Evolutionary conservation across 2,888 invertebrate genomes (phyloP).

Genomic region (Apeira syringaria): DNA sequence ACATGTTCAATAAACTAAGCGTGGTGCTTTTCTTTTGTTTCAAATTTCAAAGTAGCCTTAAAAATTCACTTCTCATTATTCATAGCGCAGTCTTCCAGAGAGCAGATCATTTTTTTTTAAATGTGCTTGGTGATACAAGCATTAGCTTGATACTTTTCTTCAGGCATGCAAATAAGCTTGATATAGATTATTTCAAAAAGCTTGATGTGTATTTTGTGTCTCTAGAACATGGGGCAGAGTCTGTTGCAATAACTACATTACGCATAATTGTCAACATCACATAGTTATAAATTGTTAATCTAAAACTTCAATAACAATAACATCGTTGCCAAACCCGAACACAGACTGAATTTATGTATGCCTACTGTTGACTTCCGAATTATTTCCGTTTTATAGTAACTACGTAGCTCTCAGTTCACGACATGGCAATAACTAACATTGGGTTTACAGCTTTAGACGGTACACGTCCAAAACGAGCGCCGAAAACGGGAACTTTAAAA

Average conservation of each 20-base stretch:
- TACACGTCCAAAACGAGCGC: constrained; percentile 1
- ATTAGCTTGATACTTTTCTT: constrained; percentile 6
- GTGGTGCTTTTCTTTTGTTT: constrained; percentile 75
- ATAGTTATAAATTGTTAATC: constrained; percentile 41
- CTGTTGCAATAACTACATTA: constrained; percentile 26
- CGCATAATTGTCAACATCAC: constrained; percentile 42
- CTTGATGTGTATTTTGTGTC: constrained; percentile 24
- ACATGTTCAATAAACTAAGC: constrained; percentile 62
- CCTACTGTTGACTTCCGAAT: constrained; percentile 62
- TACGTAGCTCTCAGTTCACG: constrained; percentile 28
- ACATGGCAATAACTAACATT: constrained; percentile 27
- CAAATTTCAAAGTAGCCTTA: constrained; percentile 64
- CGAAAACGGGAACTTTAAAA: neutral
- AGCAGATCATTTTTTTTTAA: constrained; percentile 40
- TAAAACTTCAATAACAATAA: constrained; percentile 56
- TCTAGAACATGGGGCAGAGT: constrained; percentile 21
- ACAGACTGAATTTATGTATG: constrained; percentile 80
- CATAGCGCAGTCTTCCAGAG: constrained; percentile 74
- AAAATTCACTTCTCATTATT: too few species aligned
- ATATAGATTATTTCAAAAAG: neutral
- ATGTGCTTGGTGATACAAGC: constrained; percentile 21
- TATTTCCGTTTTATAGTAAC: constrained; percentile 49
- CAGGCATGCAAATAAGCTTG: constrained; percentile 4
- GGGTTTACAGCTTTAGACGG: constrained; percentile 2
- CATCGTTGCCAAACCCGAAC: constrained; percentile 77